Conservation (phyloP, 2,113 vertebrate species). For the Oryzias woworae region DNA sequence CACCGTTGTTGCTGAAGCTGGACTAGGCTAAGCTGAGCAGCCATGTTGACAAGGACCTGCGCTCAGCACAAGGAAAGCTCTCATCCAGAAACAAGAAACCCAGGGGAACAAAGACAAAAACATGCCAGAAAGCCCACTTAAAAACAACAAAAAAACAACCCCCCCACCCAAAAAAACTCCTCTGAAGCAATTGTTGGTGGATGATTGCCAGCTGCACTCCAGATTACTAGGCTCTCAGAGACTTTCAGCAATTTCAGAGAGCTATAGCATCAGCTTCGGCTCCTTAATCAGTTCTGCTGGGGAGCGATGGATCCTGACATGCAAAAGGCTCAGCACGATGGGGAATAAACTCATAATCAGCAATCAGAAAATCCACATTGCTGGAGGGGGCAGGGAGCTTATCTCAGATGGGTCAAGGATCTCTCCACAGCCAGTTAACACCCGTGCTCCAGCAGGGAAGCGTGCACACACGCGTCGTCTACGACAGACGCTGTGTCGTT, state of each 20-base stretch:
- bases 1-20: conserved; percentile 55
- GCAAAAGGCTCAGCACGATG: conserved; percentile 71
- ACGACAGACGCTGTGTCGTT: conserved; percentile 27
- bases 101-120: conserved; percentile 77
- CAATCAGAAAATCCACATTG: conserved; percentile 78
- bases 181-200: conserved; percentile 63
- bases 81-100: conserved; percentile 80
- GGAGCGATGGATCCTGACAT: conserved; percentile 71
- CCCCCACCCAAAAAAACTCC: conserved; percentile 22
- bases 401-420: conserved; percentile 78
- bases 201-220: conserved; percentile 79
- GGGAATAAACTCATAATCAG: conserved; percentile 80
- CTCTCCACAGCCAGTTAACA: conserved; percentile 73
- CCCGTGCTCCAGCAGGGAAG: conserved; percentile 59
- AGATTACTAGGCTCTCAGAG: conserved; percentile 69
- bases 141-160: conserved; percentile 78
- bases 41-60: conserved; percentile 75
- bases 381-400: conserved; percentile 62
- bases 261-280: conserved; percentile 73
- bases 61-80: conserved; percentile 79
- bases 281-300: conserved; percentile 77
- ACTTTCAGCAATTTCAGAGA: conserved; percentile 66
- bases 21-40: conserved; percentile 63
- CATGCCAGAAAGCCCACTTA: conserved; percentile 68
- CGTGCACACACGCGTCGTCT: conserved; percentile 48